Evolutionary conservation across 2,797 vertebrate species (phyloP).

Genomic region (Synaphobranchus kaupii): DNA sequence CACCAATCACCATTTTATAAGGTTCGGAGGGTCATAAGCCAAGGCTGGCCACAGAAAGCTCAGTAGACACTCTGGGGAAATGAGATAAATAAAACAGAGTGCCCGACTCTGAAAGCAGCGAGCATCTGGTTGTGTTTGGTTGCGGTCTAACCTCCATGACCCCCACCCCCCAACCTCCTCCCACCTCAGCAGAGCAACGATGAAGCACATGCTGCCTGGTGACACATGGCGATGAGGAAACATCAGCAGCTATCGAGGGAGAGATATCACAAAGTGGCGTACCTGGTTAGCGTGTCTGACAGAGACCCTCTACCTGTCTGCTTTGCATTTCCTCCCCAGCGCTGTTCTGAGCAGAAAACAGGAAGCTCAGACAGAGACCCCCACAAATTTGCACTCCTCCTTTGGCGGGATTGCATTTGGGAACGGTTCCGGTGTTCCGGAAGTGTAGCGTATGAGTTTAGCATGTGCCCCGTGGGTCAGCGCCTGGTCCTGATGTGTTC

Average conservation of each 20-base stretch:
- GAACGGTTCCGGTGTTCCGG: not conserved
- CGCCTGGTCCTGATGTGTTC: constrained; percentile 28
- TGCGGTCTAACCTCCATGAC: not conserved
- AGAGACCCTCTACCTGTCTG: not conserved
- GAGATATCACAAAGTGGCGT: not conserved
- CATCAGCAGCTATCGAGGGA: not conserved
- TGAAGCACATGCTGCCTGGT: not conserved
- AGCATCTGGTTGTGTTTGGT: constrained; percentile 21
- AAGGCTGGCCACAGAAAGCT: not conserved
- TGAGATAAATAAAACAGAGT: not conserved
- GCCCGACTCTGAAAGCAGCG: not conserved
- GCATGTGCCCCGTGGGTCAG: not conserved
- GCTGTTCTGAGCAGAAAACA: not conserved
- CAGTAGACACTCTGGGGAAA: not conserved
- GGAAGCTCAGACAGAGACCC: not conserved
- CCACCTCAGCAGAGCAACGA: not conserved
- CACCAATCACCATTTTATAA: constrained; percentile 13
- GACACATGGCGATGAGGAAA: not conserved
- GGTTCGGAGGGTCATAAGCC: not conserved
- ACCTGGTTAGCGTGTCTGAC: not conserved
- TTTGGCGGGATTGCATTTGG: not conserved
- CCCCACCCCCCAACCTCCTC: not conserved
- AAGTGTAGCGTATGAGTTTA: not conserved
- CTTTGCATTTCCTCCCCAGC: not conserved
- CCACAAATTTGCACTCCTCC: not conserved